phyloP scores from a whole-genome alignment of 2,797 vertebrate species.

The Pseudochaenichthys georgianus region DNA sequence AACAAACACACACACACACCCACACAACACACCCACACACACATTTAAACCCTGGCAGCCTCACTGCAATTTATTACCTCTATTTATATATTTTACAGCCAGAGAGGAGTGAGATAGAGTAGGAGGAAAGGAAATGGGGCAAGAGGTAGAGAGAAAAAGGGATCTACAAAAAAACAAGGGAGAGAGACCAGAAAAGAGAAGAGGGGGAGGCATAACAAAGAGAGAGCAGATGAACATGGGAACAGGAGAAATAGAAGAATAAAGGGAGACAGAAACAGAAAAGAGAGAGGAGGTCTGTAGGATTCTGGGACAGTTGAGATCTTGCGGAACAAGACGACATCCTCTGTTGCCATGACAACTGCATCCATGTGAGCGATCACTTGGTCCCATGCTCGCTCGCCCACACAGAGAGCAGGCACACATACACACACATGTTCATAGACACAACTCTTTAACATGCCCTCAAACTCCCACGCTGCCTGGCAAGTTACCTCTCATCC shows the following conservation, averaged over 20 bases:
- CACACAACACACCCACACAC: conserved; percentile 53
- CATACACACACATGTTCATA: conserved; percentile 37
- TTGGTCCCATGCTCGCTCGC: conserved; percentile 69
- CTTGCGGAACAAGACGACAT: conserved; percentile 67
- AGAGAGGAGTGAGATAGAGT: conserved; percentile 22
- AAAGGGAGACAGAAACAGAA: conserved; percentile 18
- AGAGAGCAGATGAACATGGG: neutral
- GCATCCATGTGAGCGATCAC: conserved; percentile 67
- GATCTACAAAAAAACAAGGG: neutral
- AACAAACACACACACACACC: conserved; percentile 59
- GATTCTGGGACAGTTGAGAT: conserved; percentile 73
- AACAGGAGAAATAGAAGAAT: conserved; percentile 15
- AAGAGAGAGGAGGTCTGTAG: conserved; percentile 34
- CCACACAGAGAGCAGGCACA: conserved; percentile 59
- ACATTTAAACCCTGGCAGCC: conserved; percentile 38
- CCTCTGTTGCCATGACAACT: conserved; percentile 84
- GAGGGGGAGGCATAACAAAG: neutral
- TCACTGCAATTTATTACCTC: conserved; percentile 60
- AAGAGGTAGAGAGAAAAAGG: conserved; percentile 16
- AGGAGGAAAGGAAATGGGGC: conserved; percentile 45
- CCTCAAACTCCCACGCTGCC: conserved; percentile 70
- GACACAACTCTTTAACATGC: conserved; percentile 65
- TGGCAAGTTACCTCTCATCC: conserved; percentile 65
- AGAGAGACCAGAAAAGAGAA: neutral
- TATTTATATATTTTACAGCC: conserved; percentile 70